Base-by-base conservation (phyloP, 2,797 vertebrate genomes). In the Spatula versicolor region DNA sequence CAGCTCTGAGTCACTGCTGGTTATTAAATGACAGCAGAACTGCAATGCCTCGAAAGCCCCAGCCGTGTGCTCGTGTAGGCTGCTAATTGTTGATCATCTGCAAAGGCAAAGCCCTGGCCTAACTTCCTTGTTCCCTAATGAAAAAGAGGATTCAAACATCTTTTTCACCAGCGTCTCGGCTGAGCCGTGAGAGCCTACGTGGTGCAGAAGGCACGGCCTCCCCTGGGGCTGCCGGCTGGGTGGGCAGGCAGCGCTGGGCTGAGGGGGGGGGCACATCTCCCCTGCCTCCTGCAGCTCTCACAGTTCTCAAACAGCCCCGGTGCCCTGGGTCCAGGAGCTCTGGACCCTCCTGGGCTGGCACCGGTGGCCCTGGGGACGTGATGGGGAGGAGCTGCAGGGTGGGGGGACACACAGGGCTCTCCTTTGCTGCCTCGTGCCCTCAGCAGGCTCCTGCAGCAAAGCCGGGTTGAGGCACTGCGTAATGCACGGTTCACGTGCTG, bases 11-110 rank as follows among this genome's bases (percentile, higher is more conserved):
- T 95, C 94, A 93, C 46, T 71, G 75, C 45, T 59, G 48, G 50
- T 92, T 86, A 69, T 84, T 86, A 84, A 90, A 83, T 72, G 74
- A 69, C 88, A 89, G 55, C 45, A 62, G 84, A 77, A 88, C 54
- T 84, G 55, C 86, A 93, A 88, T 85, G 75, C 68, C 75, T 93
- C 23, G 7, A 83, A 93, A 94, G 58, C 43, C 81, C 77, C 30
- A 37, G 31, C 90, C 0, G 7, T 77, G 84, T 33, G n/a, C 64
- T 63, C 9, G 5, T 54, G 71, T 66, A 74, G 86, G 78, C 45
- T 88, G 43, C 60, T 86, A 74, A 77, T 77, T 92, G 74, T 60
- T 87, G 78, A 82, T 94, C 71, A 63, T 88, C 64, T 80, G 75
- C 86, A 83, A 77, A 92, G 63, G 55, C 69, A 75, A 88, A 88